Evolutionary conservation across 37 sponge, comb jelly and placozoan genomes (phyloP).

Genomic region (Cliona cf. orientalis): DNA sequence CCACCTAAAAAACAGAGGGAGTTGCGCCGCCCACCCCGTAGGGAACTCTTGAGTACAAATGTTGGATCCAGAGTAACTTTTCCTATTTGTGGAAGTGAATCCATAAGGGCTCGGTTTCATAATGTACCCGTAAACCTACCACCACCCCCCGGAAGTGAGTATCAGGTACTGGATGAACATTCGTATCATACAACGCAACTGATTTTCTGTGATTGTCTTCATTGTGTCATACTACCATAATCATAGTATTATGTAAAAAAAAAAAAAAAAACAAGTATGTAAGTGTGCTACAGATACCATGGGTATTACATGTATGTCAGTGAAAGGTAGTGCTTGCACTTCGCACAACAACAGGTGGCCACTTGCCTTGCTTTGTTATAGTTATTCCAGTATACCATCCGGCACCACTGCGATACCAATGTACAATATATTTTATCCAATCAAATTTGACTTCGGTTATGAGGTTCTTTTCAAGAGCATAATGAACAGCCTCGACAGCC

Average conservation of each 20-base stretch:
- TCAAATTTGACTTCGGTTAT: not conserved
- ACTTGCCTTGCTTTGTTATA: not conserved
- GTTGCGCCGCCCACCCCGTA: not conserved
- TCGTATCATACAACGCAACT: constrained; percentile 1
- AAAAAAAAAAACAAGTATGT: too few relatives aligned
- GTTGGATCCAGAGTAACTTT: not conserved
- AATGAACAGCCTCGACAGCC: not conserved
- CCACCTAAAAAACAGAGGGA: not conserved
- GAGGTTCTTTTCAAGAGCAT: not conserved
- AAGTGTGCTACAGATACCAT: too few relatives aligned
- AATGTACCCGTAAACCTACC: constrained; percentile 23
- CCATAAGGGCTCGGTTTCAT: constrained; percentile 6
- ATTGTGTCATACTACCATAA: not conserved
- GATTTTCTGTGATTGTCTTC: not conserved
- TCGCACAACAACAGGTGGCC: not conserved
- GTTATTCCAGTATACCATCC: constrained; percentile 5
- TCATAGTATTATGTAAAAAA: too few relatives aligned
- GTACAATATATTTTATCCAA: constrained; percentile 4
- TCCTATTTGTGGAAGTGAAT: not conserved
- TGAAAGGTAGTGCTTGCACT: not conserved
- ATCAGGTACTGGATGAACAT: constrained; percentile 4
- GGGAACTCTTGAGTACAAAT: not conserved
- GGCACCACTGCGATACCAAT: not conserved
- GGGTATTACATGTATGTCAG: too few relatives aligned
- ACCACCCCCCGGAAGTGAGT: constrained; percentile 1